Evolutionary conservation across 1,140 invertebrate genomes (phyloP).

Genomic region (Megalonaias nervosa): DNA sequence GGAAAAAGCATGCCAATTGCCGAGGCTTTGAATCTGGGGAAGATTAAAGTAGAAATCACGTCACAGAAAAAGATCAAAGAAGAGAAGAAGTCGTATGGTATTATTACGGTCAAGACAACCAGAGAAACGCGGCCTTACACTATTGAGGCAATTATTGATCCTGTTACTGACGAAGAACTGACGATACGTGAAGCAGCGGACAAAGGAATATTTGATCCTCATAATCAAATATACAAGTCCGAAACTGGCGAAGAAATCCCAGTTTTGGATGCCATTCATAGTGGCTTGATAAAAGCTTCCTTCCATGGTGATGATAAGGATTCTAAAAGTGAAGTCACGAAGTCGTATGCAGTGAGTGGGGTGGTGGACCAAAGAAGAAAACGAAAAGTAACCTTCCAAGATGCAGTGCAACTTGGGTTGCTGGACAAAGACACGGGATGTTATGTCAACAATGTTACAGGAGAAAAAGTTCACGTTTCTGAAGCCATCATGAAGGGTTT

Average conservation of each 20-base stretch:
- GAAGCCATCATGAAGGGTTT: slow-evolving; percentile 69
- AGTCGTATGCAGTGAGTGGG: slow-evolving; percentile 67
- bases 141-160: slow-evolving; percentile 59
- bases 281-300: slow-evolving; percentile 59
- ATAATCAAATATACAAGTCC: slow-evolving; percentile 51
- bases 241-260: slow-evolving; percentile 55
- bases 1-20: slow-evolving; percentile 68
- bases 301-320: slow-evolving; percentile 50
- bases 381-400: slow-evolving; percentile 59
- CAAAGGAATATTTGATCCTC: slow-evolving; percentile 51
- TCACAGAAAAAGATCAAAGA: slow-evolving; percentile 58
- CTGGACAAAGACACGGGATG: slow-evolving; percentile 60
- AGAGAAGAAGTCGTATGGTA: slow-evolving; percentile 64
- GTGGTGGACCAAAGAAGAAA: slow-evolving; percentile 64
- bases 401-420: slow-evolving; percentile 55
- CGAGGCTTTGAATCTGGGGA: slow-evolving; percentile 74
- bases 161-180: slow-evolving; percentile 52
- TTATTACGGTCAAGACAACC: slow-evolving; percentile 67
- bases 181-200: slow-evolving; percentile 45
- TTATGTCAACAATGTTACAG: slow-evolving; percentile 65
- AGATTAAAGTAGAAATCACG: slow-evolving; percentile 69
- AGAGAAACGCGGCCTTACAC: slow-evolving; percentile 61
- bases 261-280: slow-evolving; percentile 65
- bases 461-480: slow-evolving; percentile 57
- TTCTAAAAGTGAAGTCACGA: slow-evolving; percentile 51